Evolutionary conservation across 2,113 vertebrate species (phyloP).

Genomic region (Gambusia holbrooki): DNA sequence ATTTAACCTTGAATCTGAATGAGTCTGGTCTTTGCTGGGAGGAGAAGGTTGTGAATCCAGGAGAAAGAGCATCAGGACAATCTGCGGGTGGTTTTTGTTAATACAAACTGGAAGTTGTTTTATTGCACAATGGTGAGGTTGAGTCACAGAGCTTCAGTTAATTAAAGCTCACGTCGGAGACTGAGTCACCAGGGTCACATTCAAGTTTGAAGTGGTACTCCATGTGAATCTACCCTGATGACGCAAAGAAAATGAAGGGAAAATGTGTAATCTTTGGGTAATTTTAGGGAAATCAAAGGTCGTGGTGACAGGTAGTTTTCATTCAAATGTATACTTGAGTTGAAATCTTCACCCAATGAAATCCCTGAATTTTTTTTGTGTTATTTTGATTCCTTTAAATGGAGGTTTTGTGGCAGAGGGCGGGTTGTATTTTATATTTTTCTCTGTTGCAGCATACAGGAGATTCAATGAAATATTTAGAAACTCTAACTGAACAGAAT

Average conservation of each 20-base stretch:
- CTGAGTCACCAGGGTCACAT: constrained; percentile 13
- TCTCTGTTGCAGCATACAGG: too few species aligned
- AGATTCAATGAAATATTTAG: too few species aligned
- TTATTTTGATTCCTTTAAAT: too few species aligned
- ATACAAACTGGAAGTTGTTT: constrained; percentile 7
- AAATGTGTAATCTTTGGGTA: constrained; percentile 8
- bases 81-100: neutral
- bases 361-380: too few species aligned
- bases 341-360: too few species aligned
- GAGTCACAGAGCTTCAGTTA: constrained; percentile 30
- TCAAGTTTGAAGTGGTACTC: constrained; percentile 1
- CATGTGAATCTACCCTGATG: constrained; percentile 1
- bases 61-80: constrained; percentile 21
- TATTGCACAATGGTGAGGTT: neutral
- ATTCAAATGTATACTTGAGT: neutral
- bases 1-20: constrained; percentile 59
- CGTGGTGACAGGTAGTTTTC: neutral
- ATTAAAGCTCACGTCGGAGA: constrained; percentile 2
- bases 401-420: too few species aligned
- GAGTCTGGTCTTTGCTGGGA: constrained; percentile 43
- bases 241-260: constrained; percentile 4
- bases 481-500: neutral
- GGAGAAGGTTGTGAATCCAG: constrained; percentile 32
- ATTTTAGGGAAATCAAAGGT: neutral
- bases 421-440: too few species aligned